Conservation (phyloP, 2,113 vertebrate species). For the Mirounga angustirostris region DNA sequence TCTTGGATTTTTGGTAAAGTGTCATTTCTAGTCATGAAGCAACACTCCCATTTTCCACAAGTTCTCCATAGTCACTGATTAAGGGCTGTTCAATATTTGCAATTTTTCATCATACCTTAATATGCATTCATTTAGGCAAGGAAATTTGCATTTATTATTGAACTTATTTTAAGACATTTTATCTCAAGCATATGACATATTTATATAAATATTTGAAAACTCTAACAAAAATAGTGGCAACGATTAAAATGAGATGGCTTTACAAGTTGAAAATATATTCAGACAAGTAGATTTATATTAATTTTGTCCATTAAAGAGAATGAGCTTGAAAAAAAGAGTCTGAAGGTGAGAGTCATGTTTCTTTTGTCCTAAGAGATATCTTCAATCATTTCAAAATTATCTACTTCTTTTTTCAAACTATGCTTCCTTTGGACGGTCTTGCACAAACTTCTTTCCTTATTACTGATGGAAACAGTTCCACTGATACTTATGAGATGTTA, state of each 20-base stretch:
- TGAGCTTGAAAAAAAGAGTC: neutral
- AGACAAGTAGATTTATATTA: neutral
- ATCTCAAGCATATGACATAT: neutral
- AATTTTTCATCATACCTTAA: neutral
- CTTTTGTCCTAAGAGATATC: neutral
- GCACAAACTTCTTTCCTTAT: neutral
- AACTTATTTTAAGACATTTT: neutral
- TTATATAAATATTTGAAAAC: neutral
- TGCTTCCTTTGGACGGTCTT: neutral
- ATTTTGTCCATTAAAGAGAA: neutral
- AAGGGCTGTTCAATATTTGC: neutral
- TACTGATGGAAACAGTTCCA: neutral
- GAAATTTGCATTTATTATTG: neutral
- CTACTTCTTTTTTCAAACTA: neutral
- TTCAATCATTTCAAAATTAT: neutral
- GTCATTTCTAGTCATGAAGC: neutral
- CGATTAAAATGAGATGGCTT: neutral
- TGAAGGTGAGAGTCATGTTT: neutral
- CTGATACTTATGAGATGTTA: neutral
- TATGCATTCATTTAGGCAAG: neutral
- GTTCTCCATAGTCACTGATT: neutral
- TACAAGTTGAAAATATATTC: neutral
- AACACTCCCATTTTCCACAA: neutral
- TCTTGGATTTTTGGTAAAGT: neutral
- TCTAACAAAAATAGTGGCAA: neutral